Conservation (phyloP, 2,888 invertebrate species). For the Cephonodes hylas region DNA sequence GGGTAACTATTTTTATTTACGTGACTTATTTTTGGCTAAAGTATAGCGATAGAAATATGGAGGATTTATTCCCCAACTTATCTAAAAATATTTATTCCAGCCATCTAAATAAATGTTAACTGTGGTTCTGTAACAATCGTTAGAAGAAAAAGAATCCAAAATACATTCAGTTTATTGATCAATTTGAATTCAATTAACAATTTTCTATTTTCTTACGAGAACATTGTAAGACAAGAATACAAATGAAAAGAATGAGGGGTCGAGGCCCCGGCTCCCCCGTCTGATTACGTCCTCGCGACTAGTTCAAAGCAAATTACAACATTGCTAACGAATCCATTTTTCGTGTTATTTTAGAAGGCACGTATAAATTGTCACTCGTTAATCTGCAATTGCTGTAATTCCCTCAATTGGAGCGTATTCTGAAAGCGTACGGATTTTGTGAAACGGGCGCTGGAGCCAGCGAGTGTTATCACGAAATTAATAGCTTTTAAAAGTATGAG, state of each 20-base stretch:
- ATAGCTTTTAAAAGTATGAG: background rate
- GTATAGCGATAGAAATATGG: too few species aligned
- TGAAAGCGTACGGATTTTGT: background rate
- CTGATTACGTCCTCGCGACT: background rate
- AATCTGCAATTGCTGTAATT: constrained; percentile 37
- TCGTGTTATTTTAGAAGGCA: constrained; percentile 16
- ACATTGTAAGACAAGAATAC: background rate
- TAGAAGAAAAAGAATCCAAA: background rate
- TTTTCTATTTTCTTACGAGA: background rate
- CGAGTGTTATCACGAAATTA: background rate
- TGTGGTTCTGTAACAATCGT: too few species aligned
- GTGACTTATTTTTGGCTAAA: too few species aligned
- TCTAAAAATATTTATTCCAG: too few species aligned
- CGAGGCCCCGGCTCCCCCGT: background rate
- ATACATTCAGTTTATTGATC: background rate
- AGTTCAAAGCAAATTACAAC: constrained; percentile 31
- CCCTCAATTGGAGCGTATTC: constrained; percentile 27
- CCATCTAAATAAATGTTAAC: background rate
- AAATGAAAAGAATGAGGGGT: background rate
- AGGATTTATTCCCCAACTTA: too few species aligned
- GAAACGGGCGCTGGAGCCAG: background rate
- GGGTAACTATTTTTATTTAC: too few species aligned
- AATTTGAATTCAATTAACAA: background rate
- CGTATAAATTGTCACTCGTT: constrained; percentile 34
- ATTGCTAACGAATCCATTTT: constrained; percentile 33